Conservation (phyloP, 2,888 invertebrate species). For the Ferrisia virgata region DNA sequence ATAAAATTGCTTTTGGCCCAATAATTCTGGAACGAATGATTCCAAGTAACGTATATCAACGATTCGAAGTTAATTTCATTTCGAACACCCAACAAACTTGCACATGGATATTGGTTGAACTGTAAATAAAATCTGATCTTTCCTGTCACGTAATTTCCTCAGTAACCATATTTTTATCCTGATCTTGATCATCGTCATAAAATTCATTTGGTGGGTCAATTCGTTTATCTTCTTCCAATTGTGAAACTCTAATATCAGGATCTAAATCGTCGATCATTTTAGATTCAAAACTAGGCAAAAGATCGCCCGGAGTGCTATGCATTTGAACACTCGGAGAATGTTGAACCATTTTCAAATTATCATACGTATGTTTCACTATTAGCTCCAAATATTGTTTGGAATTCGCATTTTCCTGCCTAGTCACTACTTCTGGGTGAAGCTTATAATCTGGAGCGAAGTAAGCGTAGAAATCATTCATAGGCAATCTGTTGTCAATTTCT, state of each 20-base stretch:
- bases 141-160: slow-evolving; percentile 33
- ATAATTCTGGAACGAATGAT: too few species aligned
- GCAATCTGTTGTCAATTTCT: slow-evolving; percentile 88
- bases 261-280: slow-evolving; percentile 67
- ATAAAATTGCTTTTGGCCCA: too few species aligned
- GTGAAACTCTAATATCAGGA: slow-evolving; percentile 74
- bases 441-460: slow-evolving; percentile 97
- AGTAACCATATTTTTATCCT: slow-evolving; percentile 58
- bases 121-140: background rate
- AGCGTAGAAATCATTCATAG: slow-evolving; percentile 92
- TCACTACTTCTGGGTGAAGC: slow-evolving; percentile 87
- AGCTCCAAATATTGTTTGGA: slow-evolving; percentile 92
- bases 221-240: slow-evolving; percentile 75
- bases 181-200: slow-evolving; percentile 85
- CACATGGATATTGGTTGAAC: too few species aligned
- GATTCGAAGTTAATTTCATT: too few species aligned
- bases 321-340: slow-evolving; percentile 96
- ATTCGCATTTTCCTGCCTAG: slow-evolving; percentile 86
- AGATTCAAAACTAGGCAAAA: slow-evolving; percentile 48
- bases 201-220: slow-evolving; percentile 84
- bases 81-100: too few species aligned
- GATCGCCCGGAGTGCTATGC: slow-evolving; percentile 81
- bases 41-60: too few species aligned
- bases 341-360: slow-evolving; percentile 89
- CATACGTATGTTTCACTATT: slow-evolving; percentile 80